Conservation (phyloP, 2,888 invertebrate genomes). For the Diplolepis rosae region DNA sequence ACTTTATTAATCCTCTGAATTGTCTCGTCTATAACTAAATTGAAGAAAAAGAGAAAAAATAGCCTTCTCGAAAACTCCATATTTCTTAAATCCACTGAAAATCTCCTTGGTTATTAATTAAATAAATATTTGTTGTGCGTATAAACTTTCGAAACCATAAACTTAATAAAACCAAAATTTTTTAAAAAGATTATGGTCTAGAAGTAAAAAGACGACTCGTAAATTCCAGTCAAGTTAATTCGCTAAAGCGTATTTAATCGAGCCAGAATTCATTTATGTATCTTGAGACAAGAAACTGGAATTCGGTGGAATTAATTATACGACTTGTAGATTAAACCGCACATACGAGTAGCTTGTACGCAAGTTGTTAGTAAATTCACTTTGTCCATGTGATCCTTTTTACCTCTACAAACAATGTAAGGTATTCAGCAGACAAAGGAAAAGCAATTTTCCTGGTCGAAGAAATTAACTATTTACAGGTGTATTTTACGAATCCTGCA, state of each 20-base stretch:
- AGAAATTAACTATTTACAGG: constrained; percentile 3
- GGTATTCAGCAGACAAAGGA: not conserved
- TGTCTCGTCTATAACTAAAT: too few relatives aligned
- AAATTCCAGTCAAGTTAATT: not conserved
- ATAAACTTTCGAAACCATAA: not conserved
- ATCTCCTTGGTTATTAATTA: too few relatives aligned
- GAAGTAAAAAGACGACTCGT: not conserved
- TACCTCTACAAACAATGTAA: not conserved
- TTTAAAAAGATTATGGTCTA: not conserved
- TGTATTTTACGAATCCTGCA: not conserved
- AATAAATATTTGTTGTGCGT: not conserved
- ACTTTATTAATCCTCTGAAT: too few relatives aligned
- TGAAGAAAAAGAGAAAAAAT: not conserved
- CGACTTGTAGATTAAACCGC: constrained; percentile 34
- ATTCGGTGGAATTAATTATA: constrained; percentile 39
- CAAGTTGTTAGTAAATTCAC: constrained; percentile 23
- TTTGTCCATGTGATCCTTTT: not conserved
- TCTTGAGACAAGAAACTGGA: constrained; percentile 27
- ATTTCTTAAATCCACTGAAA: not conserved
- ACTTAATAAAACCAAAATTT: not conserved
- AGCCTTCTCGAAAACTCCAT: not conserved
- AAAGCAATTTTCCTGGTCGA: not conserved
- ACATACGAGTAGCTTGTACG: constrained; percentile 18
- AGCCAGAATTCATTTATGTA: constrained; percentile 23
- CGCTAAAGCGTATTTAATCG: not conserved